These are phyloP conservation scores for Stenolophus ochropezus DNA, from an alignment of 2,888 invertebrate species.

Conservation along the genomic window DNA sequence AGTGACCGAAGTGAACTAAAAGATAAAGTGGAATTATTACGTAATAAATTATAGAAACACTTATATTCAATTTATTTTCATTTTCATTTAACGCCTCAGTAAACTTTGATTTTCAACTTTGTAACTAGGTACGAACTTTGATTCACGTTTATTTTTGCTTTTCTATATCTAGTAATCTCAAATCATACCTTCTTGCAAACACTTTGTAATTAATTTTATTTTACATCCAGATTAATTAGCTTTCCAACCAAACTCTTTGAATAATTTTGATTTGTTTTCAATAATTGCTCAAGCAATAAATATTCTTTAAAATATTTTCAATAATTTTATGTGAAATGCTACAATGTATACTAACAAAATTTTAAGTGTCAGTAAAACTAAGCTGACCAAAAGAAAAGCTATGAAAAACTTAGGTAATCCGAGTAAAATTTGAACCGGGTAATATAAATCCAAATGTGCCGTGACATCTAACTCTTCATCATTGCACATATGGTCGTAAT, in stretches of 20 bases:
- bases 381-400: background rate
- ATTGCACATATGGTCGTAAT: constrained; percentile 22
- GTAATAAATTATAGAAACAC: background rate
- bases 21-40: background rate
- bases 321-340: background rate
- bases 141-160: background rate
- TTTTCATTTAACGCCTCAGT: background rate
- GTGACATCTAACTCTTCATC: constrained; percentile 5
- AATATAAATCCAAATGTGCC: background rate
- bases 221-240: too few relatives aligned
- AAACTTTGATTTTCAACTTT: background rate
- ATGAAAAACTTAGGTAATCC: background rate
- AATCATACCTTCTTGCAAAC: background rate
- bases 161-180: background rate
- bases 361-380: background rate
- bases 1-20: background rate
- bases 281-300: background rate
- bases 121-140: background rate
- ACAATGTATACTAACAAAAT: background rate
- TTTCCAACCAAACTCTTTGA: too few relatives aligned
- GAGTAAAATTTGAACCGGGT: background rate
- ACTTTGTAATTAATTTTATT: too few relatives aligned
- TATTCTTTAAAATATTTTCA: background rate
- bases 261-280: too few relatives aligned
- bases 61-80: background rate